Evolutionary conservation across 1,140 invertebrate species (phyloP), one percentile per base, ranked within the genome.

Genomic region (Sinonovacula constricta): DNA sequence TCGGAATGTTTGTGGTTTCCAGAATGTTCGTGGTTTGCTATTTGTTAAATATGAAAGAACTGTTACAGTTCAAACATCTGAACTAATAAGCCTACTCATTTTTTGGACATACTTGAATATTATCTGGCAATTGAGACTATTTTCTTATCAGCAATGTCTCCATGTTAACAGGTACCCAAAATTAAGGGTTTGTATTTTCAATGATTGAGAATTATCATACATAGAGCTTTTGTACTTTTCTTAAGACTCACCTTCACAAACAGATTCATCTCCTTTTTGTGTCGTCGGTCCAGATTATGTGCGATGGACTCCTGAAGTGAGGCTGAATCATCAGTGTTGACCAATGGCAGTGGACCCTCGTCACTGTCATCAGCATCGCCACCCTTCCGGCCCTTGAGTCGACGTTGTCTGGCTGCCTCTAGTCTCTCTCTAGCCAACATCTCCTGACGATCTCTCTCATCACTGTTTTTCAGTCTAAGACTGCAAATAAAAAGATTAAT

Each of bases 201-300:
- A n/a, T n/a, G n/a, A n/a, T n/a, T n/a, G n/a, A n/a, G n/a, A n/a
- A n/a, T n/a, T n/a, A n/a, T n/a, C n/a, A n/a, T n/a, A n/a, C n/a
- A n/a, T n/a, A n/a, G n/a, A n/a, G n/a, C n/a, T n/a, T n/a, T n/a
- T n/a, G n/a, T n/a, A n/a, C n/a, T n/a, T n/a, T n/a, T n/a, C n/a
- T n/a, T n/a, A n/a, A n/a, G n/a, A n/a, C n/a, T n/a, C 74, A 88
- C 85, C 82, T 86, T 33, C 15, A 88, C 85, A 22, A 90, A 56
- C 3, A 85, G 60, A 14, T 86, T 77, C 45, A 86, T 82, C 67
- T 90, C 88, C 24, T 82, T 28, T 30, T 54, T 63, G 56, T 89
- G 88, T 49, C 82, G 83, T 18, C 68, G 65, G 39, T 90, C 88
- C 15, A 88, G 72, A 10, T 85, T 63, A 26, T 74, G 75, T 24